Evolutionary conservation across 2,888 invertebrate species (phyloP), one percentile per base, ranked within the genome.

Genomic region (Spodoptera littoralis): DNA sequence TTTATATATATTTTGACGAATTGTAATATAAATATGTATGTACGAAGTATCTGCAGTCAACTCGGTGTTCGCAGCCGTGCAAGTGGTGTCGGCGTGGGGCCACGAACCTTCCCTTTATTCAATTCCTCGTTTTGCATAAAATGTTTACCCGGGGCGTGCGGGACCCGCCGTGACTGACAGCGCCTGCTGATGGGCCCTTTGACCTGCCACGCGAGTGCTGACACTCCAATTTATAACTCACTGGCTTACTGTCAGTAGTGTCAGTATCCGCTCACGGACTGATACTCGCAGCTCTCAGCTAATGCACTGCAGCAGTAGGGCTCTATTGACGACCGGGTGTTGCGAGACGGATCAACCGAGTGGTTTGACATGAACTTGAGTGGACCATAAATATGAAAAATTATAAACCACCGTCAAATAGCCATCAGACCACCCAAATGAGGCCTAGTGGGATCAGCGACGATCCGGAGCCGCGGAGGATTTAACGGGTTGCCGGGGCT

Each of bases 81-180:
- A 70, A 76, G 58, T 3, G 70, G 70, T 73, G 60, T 65, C 77
- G 78, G 77, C 57, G 75, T 71, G 80, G 79, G 76, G 73, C 79
- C 85, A 76, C 83, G 87, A 85, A 83, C 87, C 87, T 84, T 80
- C 85, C 65, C 87, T 88, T 92, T 89, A 92, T 92, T 91, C 90
- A 88, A 92, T 91, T 90, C 88, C 73, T 83, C 85, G 89, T 85
- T 92, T 92, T 89, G 87, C 92, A 92, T 92, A 92, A 92, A 91
- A 90, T 88, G 91, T 92, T 92, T 91, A 92, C 89, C 70, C 81
- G 82, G 59, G 65, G 60, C 68, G 49, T 30, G 56, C 50, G 65
- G 42, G 61, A 58, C 64, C 57, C 64, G 46, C 48, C 68, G 69
- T 67, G 65, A 36, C 36, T 77, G 79, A 73, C 78, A 77, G 74